Evolutionary conservation across 2,888 invertebrate species (phyloP).

Genomic region (Yponomeuta sedellus): DNA sequence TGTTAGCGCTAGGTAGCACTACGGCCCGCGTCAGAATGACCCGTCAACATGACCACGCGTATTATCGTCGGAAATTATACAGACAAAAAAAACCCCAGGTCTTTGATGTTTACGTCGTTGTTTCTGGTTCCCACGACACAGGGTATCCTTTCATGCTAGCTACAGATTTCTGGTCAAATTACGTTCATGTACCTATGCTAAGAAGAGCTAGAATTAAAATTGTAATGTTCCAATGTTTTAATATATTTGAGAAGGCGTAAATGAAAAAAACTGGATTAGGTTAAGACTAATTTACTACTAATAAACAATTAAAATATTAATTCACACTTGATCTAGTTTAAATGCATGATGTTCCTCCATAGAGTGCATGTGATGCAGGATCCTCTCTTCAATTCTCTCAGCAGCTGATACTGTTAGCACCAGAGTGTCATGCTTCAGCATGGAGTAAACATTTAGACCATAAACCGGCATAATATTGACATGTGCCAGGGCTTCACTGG

Average conservation of each 20-base stretch:
- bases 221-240: background rate
- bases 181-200: background rate
- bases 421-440: slow-evolving; percentile 96
- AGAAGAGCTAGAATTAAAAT: background rate
- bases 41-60: no score
- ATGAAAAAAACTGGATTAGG: background rate
- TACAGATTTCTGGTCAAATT: no score
- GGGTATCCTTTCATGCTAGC: no score
- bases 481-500: slow-evolving; percentile 85
- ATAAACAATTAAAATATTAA: background rate
- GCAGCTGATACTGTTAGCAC: slow-evolving; percentile 91
- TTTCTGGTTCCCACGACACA: no score
- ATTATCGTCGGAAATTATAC: no score
- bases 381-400: slow-evolving; percentile 87
- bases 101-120: no score
- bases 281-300: background rate
- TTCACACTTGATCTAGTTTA: slow-evolving; percentile 78
- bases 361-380: slow-evolving; percentile 82
- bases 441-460: slow-evolving; percentile 96
- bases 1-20: no score
- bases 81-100: no score
- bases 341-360: slow-evolving; percentile 73
- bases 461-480: slow-evolving; percentile 97
- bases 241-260: background rate
- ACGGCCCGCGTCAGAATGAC: no score